phyloP scores from a whole-genome alignment of 2,797 vertebrate genomes.

The Pseudochirops cupreus region DNA sequence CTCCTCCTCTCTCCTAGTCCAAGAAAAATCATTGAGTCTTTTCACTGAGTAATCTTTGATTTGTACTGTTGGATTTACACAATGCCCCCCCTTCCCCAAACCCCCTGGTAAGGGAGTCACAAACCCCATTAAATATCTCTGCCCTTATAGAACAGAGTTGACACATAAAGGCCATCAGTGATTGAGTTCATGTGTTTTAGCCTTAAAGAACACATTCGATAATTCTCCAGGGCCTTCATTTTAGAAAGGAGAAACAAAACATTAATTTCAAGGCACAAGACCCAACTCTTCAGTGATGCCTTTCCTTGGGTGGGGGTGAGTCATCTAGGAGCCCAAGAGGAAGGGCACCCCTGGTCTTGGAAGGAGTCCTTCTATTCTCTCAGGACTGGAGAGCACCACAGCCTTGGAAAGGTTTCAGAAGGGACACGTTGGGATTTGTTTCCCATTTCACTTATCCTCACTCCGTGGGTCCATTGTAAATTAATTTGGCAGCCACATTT shows the following conservation, averaged over 20 bases:
- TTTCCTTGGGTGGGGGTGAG: not conserved
- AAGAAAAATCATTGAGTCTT: not conserved
- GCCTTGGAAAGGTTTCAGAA: constrained; percentile 36
- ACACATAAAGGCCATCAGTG: not conserved
- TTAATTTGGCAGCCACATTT: constrained; percentile 83
- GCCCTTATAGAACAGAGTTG: not conserved
- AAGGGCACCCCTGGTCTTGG: not conserved
- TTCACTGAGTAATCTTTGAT: not conserved
- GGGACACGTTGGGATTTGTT: not conserved
- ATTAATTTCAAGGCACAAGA: not conserved
- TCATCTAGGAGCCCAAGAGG: constrained; percentile 18
- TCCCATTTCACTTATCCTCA: constrained; percentile 72
- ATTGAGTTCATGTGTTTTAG: not conserved
- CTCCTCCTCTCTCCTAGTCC: not conserved
- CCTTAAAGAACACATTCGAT: not conserved
- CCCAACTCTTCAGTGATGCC: not conserved
- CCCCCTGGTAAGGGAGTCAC: not conserved
- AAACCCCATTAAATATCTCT: not conserved
- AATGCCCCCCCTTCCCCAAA: not conserved
- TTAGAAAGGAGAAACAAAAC: not conserved
- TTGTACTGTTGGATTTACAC: not conserved
- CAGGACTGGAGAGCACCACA: constrained; percentile 1
- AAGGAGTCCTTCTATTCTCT: constrained; percentile 2
- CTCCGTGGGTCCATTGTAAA: constrained; percentile 68
- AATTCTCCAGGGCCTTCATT: not conserved